Percentiles rank a stretch among this genome's conserved stretches.
phyloP scores from a whole-genome alignment of 2,888 invertebrate genomes.

The Macrosiphum euphorbiae region DNA sequence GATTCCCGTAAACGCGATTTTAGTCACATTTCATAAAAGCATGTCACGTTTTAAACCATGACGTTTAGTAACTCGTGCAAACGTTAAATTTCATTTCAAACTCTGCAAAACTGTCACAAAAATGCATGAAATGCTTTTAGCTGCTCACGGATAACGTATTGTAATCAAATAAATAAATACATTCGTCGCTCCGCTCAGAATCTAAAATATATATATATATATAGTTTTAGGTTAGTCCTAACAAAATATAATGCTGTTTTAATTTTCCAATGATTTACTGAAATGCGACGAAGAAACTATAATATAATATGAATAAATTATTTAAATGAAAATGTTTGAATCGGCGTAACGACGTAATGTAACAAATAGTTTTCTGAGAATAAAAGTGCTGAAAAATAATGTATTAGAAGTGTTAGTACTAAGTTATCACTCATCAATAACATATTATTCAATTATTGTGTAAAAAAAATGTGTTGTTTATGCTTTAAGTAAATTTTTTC shows the following conservation, averaged over 20 bases:
- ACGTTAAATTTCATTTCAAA: background rate
- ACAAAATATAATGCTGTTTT: background rate
- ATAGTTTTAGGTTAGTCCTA: background rate
- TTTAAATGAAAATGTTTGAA: background rate
- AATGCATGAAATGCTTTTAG: background rate
- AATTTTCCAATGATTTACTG: background rate
- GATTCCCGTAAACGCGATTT: background rate
- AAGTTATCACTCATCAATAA: background rate
- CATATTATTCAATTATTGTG: background rate
- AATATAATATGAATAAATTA: background rate
- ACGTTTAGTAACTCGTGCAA: background rate
- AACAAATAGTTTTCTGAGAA: background rate
- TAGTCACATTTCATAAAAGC: conserved; percentile 20
- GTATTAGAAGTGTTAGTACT: background rate
- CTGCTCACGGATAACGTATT: conserved; percentile 10
- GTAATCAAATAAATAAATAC: conserved; percentile 20
- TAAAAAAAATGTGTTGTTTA: background rate
- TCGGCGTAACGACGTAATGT: background rate
- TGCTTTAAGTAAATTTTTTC: background rate
- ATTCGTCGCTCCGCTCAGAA: background rate
- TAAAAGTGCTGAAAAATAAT: background rate
- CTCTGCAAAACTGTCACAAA: conserved; percentile 11
- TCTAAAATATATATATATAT: background rate
- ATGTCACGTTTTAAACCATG: background rate
- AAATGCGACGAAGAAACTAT: background rate